phyloP scores from a whole-genome alignment of 2,797 vertebrate genomes.

The Bradypodion ventrale region DNA sequence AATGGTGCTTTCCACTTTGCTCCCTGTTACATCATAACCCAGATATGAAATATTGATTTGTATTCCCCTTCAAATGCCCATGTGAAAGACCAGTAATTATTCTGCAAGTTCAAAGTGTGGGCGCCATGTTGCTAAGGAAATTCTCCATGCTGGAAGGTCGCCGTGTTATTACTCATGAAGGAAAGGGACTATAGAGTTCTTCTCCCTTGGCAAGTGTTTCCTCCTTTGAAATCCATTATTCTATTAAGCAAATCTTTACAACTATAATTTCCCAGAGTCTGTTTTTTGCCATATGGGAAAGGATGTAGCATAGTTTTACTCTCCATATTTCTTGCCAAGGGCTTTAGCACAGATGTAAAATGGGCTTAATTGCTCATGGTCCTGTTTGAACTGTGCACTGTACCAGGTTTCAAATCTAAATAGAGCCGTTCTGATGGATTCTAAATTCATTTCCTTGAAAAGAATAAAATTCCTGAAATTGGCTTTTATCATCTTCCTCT shows the following conservation, averaged over 20 bases:
- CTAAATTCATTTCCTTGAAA: neutral
- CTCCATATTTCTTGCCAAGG: neutral
- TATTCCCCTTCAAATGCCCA: conserved; percentile 31
- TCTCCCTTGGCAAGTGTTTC: neutral
- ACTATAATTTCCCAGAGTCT: neutral
- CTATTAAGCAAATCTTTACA: neutral
- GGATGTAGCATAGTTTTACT: neutral
- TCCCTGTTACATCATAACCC: conserved; percentile 33
- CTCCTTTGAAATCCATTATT: neutral
- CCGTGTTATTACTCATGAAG: neutral
- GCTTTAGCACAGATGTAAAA: neutral
- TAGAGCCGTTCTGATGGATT: neutral
- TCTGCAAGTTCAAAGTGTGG: conserved; percentile 30
- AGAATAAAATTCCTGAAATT: neutral
- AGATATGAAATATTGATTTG: conserved; percentile 31
- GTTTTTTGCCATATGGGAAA: neutral
- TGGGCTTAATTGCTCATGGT: neutral
- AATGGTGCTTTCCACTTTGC: conserved; percentile 18
- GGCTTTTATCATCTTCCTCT: neutral
- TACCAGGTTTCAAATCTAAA: neutral
- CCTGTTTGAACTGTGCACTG: neutral
- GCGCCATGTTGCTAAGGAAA: conserved; percentile 12
- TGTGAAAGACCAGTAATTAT: conserved; percentile 39
- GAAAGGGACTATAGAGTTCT: neutral
- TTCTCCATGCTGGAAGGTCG: conserved; percentile 8